Percentiles rank a stretch among this genome's conserved stretches.
Evolutionary conservation across 2,888 invertebrate genomes (phyloP).

Genomic region (Liopterus haemorrhoidalis): DNA sequence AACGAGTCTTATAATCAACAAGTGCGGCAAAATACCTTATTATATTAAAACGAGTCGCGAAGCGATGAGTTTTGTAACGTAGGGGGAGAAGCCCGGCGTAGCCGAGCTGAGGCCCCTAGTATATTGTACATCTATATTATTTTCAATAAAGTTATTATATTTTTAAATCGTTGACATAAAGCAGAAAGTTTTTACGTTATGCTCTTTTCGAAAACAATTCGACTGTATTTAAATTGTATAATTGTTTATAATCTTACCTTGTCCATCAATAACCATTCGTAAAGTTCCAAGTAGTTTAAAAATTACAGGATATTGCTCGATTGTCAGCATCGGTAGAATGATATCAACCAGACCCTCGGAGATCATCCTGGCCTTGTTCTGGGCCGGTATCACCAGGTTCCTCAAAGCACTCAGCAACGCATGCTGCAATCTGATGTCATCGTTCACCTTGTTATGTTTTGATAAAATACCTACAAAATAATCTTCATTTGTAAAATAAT

Average conservation of each 20-base stretch:
- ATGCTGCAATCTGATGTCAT: slow-evolving; percentile 61
- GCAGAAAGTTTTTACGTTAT: background rate
- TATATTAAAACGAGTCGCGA: no score
- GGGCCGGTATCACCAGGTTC: slow-evolving; percentile 66
- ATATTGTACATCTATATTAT: no score
- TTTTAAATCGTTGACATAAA: no score
- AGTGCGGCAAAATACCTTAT: no score
- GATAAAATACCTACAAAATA: slow-evolving; percentile 45
- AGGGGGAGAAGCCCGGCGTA: no score
- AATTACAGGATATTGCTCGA: slow-evolving; percentile 71
- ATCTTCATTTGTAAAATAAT: background rate
- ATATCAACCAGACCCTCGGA: slow-evolving; percentile 67
- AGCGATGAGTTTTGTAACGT: no score
- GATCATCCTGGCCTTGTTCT: slow-evolving; percentile 69
- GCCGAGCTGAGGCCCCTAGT: no score
- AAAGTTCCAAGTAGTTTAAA: slow-evolving; percentile 82
- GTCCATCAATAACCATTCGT: slow-evolving; percentile 80
- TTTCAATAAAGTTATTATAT: no score
- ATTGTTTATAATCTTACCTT: slow-evolving; percentile 50
- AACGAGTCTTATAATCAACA: no score
- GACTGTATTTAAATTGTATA: background rate
- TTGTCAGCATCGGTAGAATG: slow-evolving; percentile 62
- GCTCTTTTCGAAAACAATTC: background rate
- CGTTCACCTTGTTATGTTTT: slow-evolving; percentile 54
- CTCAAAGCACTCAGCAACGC: slow-evolving; percentile 72